Percentiles rank a stretch among this genome's conserved stretches.
phyloP scores from a whole-genome alignment of 2,888 invertebrate species.

The Acholoe squamosa region DNA sequence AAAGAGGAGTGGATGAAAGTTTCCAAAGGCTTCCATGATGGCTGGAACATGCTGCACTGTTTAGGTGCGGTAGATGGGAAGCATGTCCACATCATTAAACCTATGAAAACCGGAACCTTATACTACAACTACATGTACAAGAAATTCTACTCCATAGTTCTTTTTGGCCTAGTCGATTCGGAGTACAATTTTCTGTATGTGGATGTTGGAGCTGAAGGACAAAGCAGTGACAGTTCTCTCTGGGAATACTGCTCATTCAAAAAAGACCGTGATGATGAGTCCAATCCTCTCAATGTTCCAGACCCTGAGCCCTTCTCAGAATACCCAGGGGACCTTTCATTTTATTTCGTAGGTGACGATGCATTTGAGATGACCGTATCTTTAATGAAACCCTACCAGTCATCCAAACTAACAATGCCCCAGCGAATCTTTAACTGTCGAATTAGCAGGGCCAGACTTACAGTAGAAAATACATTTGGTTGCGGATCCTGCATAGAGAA shows the following conservation, averaged over 20 bases:
- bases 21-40: background rate
- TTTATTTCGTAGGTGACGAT: slow-evolving; percentile 69
- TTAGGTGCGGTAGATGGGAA: slow-evolving; percentile 8
- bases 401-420: slow-evolving; percentile 33
- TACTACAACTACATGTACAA: slow-evolving; percentile 35
- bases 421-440: slow-evolving; percentile 64
- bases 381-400: slow-evolving; percentile 69
- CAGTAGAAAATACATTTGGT: background rate
- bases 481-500: background rate
- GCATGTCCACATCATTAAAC: background rate
- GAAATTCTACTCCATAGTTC: background rate
- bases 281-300: background rate
- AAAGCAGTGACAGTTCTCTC: background rate
- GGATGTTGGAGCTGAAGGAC: background rate
- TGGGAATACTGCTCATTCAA: background rate
- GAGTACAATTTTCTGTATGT: too few species aligned
- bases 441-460: slow-evolving; percentile 51
- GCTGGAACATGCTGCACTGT: background rate
- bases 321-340: slow-evolving; percentile 33
- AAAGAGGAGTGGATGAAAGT: background rate
- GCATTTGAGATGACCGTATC: slow-evolving; percentile 68
- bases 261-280: background rate
- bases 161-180: background rate
- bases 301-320: background rate
- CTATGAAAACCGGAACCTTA: background rate